phyloP scores from a whole-genome alignment of 2,113 vertebrate species.

The Cheirogaleus medius region DNA sequence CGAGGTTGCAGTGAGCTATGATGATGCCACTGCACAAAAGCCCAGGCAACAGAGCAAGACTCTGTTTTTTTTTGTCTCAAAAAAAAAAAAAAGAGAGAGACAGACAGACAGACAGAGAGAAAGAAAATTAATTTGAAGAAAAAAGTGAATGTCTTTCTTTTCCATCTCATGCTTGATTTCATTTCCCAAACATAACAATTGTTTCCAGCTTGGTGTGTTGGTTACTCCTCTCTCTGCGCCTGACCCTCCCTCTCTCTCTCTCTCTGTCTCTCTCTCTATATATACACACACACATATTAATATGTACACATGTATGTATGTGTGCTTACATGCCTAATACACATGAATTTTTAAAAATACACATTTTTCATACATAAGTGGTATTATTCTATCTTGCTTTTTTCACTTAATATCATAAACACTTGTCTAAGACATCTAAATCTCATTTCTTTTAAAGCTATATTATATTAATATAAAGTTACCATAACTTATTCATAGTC shows the following conservation, averaged over 20 bases:
- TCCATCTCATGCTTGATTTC: background rate
- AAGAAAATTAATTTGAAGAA: background rate
- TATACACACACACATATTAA: background rate
- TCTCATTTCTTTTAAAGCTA: slow-evolving; percentile 43
- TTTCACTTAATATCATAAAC: background rate
- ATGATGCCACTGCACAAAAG: too few species aligned
- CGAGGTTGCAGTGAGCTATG: too few species aligned
- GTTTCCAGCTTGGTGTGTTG: background rate
- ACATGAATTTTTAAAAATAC: background rate
- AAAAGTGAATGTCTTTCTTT: background rate
- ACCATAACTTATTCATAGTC: background rate
- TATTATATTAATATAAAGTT: background rate
- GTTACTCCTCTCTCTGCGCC: background rate
- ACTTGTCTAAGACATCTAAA: background rate
- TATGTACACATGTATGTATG: too few species aligned
- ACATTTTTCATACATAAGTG: background rate
- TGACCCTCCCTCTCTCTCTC: too few species aligned
- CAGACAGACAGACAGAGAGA: too few species aligned
- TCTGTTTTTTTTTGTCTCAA: too few species aligned
- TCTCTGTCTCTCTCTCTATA: too few species aligned
- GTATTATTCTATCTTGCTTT: background rate
- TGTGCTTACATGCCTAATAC: background rate
- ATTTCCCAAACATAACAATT: background rate
- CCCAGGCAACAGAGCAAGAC: too few species aligned
- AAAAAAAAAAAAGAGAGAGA: too few species aligned